Percentiles rank a stretch among this genome's conserved stretches.
phyloP scores from a whole-genome alignment of 2,888 invertebrate genomes.

The Drosophila koepferae region DNA sequence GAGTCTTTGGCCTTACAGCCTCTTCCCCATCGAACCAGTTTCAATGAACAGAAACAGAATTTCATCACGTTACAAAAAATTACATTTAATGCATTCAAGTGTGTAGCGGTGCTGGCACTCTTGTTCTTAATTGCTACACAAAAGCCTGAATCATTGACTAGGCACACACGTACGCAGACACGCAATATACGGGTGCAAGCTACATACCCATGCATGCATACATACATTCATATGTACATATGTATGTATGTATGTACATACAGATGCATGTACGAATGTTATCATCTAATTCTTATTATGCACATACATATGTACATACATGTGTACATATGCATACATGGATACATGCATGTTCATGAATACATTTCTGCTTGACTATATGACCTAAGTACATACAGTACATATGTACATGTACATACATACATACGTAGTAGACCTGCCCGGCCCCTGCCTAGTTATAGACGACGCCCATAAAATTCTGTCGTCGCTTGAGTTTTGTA shows the following conservation, averaged over 20 bases:
- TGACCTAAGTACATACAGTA: background rate
- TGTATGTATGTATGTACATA: background rate
- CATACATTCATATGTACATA: no score
- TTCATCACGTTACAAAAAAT: constrained; percentile 19
- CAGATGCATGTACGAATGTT: no score
- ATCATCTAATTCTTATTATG: background rate
- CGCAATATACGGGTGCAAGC: background rate
- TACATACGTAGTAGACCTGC: background rate
- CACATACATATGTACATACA: background rate
- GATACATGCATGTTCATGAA: background rate
- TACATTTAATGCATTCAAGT: constrained; percentile 12
- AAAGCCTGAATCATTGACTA: constrained; percentile 12
- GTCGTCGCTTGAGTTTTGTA: constrained; percentile 11
- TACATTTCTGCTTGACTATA: background rate
- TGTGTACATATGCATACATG: background rate
- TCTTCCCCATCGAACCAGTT: constrained; percentile 13
- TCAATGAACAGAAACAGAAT: constrained; percentile 14
- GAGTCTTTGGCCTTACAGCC: background rate
- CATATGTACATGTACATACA: background rate
- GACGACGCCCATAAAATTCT: constrained; percentile 43
- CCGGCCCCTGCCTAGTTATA: constrained; percentile 3
- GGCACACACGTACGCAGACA: background rate
- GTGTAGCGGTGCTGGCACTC: background rate
- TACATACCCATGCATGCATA: background rate
- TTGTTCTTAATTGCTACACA: background rate